Conservation (phyloP, 2,888 invertebrate genomes). For the Charanyca ferruginea region DNA sequence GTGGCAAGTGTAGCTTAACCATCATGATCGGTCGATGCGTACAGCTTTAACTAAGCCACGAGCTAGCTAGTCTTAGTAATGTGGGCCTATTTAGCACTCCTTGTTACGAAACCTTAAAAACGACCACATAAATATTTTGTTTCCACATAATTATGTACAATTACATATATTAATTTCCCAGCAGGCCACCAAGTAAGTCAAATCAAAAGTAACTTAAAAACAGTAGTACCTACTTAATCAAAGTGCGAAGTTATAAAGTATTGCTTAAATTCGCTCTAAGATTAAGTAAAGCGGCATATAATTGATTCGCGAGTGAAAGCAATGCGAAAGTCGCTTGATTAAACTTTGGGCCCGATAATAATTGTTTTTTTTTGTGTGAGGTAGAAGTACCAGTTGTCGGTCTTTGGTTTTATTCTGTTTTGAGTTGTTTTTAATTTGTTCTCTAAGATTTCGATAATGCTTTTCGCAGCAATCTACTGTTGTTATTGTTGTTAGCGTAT, state of each 20-base stretch:
- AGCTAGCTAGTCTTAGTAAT: too few relatives aligned
- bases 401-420: not conserved
- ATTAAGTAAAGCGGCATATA: slow-evolving; percentile 68
- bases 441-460: not conserved
- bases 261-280: slow-evolving; percentile 60
- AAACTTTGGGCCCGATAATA: slow-evolving; percentile 51
- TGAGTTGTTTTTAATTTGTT: not conserved
- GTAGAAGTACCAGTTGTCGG: slow-evolving; percentile 30
- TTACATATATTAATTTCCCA: slow-evolving; percentile 51
- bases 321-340: slow-evolving; percentile 69
- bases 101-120: too few relatives aligned
- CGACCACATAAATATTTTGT: slow-evolving; percentile 36
- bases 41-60: too few relatives aligned
- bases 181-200: slow-evolving; percentile 43
- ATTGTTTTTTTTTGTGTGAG: slow-evolving; percentile 50
- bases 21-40: too few relatives aligned
- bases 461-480: too few relatives aligned
- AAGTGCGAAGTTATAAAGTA: slow-evolving; percentile 24
- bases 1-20: too few relatives aligned
- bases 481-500: too few relatives aligned
- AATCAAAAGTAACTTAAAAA: slow-evolving; percentile 46
- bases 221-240: slow-evolving; percentile 50
- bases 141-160: slow-evolving; percentile 43
- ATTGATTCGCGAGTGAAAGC: slow-evolving; percentile 75
- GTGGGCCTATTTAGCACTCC: too few relatives aligned